Evolutionary conservation across 92 coral and sea anemone genomes (phyloP).

Genomic region (Blastomussa wellsi): DNA sequence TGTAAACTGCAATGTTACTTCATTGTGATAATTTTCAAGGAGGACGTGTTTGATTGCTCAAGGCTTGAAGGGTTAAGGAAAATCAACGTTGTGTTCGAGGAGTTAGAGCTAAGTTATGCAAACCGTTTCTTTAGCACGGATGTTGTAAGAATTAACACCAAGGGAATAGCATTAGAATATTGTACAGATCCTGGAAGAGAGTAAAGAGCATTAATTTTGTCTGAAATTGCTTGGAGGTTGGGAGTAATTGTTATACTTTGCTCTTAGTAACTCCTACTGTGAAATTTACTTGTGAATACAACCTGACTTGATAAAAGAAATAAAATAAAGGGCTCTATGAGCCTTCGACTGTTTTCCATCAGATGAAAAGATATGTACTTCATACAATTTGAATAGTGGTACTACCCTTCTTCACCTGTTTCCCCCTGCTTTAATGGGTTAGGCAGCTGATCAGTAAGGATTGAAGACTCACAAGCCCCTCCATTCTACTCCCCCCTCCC

Average conservation of each 20-base stretch:
- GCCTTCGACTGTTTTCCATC: too few relatives aligned
- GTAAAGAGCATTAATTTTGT: conserved; percentile 3
- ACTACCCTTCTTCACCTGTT: too few relatives aligned
- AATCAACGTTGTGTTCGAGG: neutral
- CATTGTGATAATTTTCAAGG: neutral
- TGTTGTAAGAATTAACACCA: neutral
- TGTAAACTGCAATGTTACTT: neutral
- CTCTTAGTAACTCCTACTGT: neutral
- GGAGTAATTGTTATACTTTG: neutral
- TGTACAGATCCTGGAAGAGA: neutral
- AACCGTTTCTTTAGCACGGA: neutral
- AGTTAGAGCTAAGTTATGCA: neutral
- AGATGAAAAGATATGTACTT: too few relatives aligned
- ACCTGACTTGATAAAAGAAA: neutral
- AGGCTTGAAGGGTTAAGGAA: neutral
- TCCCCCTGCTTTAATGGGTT: too few relatives aligned
- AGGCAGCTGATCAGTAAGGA: too few relatives aligned
- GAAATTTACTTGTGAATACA: neutral
- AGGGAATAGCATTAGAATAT: neutral
- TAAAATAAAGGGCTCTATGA: neutral
- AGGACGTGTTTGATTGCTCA: neutral
- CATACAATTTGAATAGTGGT: too few relatives aligned
- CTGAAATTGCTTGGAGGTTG: neutral
- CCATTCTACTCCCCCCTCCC: too few relatives aligned
- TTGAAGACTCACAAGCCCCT: too few relatives aligned